These are phyloP conservation scores for Scolanthus callimorphus DNA, from an alignment of 92 coral and sea anemone species.

Conservation along the genomic window DNA sequence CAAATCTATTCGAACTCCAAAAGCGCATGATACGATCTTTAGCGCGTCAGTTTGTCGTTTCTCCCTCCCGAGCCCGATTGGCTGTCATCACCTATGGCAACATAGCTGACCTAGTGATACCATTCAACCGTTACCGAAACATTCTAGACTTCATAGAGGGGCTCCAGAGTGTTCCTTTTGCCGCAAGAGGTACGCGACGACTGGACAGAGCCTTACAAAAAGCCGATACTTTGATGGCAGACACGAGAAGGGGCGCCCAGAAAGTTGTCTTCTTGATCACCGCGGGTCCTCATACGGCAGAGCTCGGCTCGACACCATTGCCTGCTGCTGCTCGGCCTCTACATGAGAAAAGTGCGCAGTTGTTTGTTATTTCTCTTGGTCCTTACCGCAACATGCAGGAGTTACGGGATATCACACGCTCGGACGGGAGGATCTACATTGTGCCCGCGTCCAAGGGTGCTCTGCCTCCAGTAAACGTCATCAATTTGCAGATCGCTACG, in stretches of 20 bases:
- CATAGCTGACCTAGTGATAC: constrained; percentile 32
- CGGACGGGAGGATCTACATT: constrained; percentile 34
- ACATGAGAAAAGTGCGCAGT: constrained; percentile 47
- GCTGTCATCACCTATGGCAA: constrained; percentile 76
- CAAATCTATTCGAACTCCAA: constrained; percentile 44
- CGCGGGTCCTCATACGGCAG: constrained; percentile 50
- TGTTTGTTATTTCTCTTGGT: constrained; percentile 77
- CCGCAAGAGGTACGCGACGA: constrained; percentile 57
- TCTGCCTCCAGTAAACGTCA: constrained; percentile 9
- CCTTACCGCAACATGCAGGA: constrained; percentile 35
- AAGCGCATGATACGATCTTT: constrained; percentile 66
- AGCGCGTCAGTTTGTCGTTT: constrained; percentile 46
- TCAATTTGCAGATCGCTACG: constrained; percentile 31
- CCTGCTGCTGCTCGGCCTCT: constrained; percentile 59
- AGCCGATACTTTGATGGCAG: constrained; percentile 29
- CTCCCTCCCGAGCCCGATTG: constrained; percentile 48
- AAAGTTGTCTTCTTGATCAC: constrained; percentile 57
- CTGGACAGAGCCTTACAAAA: constrained; percentile 52
- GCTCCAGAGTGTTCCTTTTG: constrained; percentile 47
- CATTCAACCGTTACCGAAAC: constrained; percentile 46
- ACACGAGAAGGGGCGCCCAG: constrained; percentile 19
- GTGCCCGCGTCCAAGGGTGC: constrained; percentile 23
- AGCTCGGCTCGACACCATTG: constrained; percentile 38
- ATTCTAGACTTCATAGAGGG: constrained; percentile 42
- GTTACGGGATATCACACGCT: constrained; percentile 28